Base-by-base conservation (phyloP, 1,140 invertebrate species). In the Cotesia glomerata region DNA sequence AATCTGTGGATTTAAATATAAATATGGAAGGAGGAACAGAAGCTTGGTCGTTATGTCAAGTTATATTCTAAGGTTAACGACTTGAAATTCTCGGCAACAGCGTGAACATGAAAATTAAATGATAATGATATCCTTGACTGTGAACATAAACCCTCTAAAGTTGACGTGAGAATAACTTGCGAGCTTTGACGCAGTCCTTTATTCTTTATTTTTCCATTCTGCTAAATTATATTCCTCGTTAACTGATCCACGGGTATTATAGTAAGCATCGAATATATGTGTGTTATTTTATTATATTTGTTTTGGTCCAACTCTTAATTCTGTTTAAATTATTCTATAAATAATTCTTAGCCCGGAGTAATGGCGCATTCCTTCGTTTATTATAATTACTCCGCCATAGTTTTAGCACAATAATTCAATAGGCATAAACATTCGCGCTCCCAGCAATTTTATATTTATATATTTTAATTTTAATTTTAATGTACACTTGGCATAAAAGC, bases 1-100 rank as follows among this genome's bases (percentile, higher is more conserved):
- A n/a, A n/a, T n/a, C n/a, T n/a, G n/a, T n/a, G n/a, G n/a, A n/a
- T 82, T 82, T 77, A 81, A 82, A 82, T 82, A 80, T 76, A 65
- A 77, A 73, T 71, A 26, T 26, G 1, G 26, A 26, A 71, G 66
- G 51, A 70, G 72, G 77, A 81, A 79, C 73, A 77, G 71, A 71
- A 72, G 39, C 68, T 75, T 26, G 26, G 26, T 61, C 75, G 52
- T 76, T 77, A 77, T 81, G 79, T 76, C 73, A 73, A 71, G 74
- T 71, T 71, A 74, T 78, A 14, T 56, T 14, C 35, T 32, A 68
- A 77, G 54, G 76, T 79, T 82, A 82, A 82, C 73, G 80, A 78
- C 63, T 77, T 74, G 71, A 75, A 76, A 76, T 73, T 66, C 72
- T 51, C 62, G 66, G 63, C 72, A 61, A 69, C 49, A 78, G 75